Conservation (phyloP, 1,140 invertebrate species). For the Bombus vancouverensis region DNA sequence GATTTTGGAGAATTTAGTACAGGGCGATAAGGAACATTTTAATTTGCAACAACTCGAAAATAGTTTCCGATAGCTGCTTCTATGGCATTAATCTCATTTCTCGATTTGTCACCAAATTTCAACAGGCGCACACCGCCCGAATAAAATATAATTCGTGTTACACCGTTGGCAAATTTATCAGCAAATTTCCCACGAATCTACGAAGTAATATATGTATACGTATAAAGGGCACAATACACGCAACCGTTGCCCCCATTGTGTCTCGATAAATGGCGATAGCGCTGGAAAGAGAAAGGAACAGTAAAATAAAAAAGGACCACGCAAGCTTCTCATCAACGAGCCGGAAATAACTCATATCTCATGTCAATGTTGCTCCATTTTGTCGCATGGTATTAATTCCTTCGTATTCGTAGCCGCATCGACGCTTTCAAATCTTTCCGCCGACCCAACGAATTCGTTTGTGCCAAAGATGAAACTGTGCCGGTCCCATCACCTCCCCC, state of each 20-base stretch:
- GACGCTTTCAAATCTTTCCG: conserved; percentile 30
- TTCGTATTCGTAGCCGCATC: conserved; percentile 18
- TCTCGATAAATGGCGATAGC: neutral
- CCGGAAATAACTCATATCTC: conserved; percentile 14
- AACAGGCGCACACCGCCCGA: neutral
- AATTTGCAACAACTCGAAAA: neutral
- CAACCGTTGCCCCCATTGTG: neutral
- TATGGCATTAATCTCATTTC: neutral
- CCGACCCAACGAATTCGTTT: conserved; percentile 32
- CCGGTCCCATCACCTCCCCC: neutral
- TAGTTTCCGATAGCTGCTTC: too few species aligned
- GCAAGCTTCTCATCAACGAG: neutral
- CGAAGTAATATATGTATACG: neutral
- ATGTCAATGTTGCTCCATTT: conserved; percentile 17
- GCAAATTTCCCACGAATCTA: neutral
- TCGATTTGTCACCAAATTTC: neutral
- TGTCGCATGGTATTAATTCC: conserved; percentile 43
- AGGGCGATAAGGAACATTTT: neutral
- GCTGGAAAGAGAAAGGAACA: neutral
- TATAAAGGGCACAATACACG: conserved; percentile 1
- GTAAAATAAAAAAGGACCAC: neutral
- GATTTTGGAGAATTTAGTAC: too few species aligned
- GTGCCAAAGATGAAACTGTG: conserved; percentile 33
- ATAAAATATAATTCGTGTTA: conserved; percentile 18
- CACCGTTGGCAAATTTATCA: conserved; percentile 2